Conservation (phyloP, 2,888 invertebrate species). For the Nomada hirtipes region DNA sequence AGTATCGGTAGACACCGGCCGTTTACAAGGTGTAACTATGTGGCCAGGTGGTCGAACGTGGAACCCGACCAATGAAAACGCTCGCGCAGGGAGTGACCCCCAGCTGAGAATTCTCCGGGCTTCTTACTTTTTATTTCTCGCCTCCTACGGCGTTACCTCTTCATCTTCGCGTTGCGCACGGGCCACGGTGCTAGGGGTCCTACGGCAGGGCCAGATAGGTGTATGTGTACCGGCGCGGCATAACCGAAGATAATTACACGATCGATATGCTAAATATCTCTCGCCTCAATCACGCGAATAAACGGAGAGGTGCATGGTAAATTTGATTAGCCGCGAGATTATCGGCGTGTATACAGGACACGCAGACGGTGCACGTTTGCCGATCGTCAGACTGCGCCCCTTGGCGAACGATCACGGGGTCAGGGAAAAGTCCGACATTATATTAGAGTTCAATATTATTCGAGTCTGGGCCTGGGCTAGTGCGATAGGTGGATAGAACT, state of each 20-base stretch:
- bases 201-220: neutral
- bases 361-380: constrained; percentile 42
- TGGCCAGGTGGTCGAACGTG: constrained; percentile 77
- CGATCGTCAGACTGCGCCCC: neutral
- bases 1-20: constrained; percentile 67
- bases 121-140: constrained; percentile 63
- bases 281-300: constrained; percentile 66
- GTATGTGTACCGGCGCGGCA: constrained; percentile 11
- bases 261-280: constrained; percentile 76
- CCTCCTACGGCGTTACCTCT: constrained; percentile 81
- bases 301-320: constrained; percentile 59
- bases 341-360: neutral
- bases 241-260: constrained; percentile 73
- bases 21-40: constrained; percentile 74
- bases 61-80: constrained; percentile 64
- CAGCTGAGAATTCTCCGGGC: constrained; percentile 76
- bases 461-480: too few relatives aligned
- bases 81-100: constrained; percentile 77
- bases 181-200: constrained; percentile 20
- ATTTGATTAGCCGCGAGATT: constrained; percentile 59
- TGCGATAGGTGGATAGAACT: too few relatives aligned
- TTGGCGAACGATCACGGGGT: neutral
- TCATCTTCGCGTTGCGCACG: constrained; percentile 72
- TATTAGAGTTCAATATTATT: too few relatives aligned
- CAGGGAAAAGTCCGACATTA: too few relatives aligned